Evolutionary conservation across 1,140 invertebrate genomes (phyloP).

Genomic region (Drosophila eugracilis): DNA sequence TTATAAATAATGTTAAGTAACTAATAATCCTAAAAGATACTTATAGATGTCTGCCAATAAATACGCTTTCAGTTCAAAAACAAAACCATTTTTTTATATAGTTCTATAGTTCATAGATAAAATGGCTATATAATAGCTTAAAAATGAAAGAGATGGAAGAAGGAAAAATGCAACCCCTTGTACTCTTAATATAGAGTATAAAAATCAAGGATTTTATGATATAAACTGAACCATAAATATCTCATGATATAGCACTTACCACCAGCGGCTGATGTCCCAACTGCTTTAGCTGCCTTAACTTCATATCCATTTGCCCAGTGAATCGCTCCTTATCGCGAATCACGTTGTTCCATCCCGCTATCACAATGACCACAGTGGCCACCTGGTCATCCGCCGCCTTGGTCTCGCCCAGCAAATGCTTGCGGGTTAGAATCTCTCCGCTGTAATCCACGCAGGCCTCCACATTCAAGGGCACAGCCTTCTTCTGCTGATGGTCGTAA

Average conservation of each 20-base stretch:
- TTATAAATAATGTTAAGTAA: neutral
- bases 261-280: conserved; percentile 87
- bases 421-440: conserved; percentile 59
- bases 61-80: no score
- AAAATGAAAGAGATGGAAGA: no score
- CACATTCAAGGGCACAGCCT: conserved; percentile 24
- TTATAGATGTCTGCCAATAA: no score
- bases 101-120: no score
- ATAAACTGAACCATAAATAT: no score
- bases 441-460: conserved; percentile 64
- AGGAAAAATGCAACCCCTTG: no score
- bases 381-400: conserved; percentile 40
- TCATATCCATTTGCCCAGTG: conserved; percentile 85
- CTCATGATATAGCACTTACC: conserved; percentile 82
- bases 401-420: conserved; percentile 81
- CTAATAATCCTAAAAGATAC: no score
- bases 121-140: no score
- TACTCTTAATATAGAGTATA: no score
- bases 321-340: conserved; percentile 77
- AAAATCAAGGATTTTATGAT: no score
- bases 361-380: conserved; percentile 85
- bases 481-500: conserved; percentile 62
- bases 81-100: no score
- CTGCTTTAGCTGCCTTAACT: conserved; percentile 86
- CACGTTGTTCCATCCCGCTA: conserved; percentile 84